phyloP scores from a whole-genome alignment of 92 coral and sea anemone species.

The Anthopleura xanthogrammica region DNA sequence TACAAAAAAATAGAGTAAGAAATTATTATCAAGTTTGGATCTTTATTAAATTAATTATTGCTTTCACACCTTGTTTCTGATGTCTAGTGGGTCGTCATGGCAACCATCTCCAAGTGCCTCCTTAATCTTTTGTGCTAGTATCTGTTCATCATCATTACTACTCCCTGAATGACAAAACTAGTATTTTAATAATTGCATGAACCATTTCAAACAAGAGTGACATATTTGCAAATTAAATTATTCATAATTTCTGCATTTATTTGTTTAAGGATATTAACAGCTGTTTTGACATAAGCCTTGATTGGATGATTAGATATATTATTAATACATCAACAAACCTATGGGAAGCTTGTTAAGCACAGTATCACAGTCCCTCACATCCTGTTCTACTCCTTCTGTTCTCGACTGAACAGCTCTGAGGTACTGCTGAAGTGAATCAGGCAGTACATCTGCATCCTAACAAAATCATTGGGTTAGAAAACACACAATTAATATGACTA shows the following conservation, averaged over 20 bases:
- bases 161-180: neutral
- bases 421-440: conserved; percentile 78
- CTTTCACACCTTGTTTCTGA: conserved; percentile 56
- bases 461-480: neutral
- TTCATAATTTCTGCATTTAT: neutral
- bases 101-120: conserved; percentile 76
- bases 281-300: neutral
- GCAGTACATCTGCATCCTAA: conserved; percentile 47
- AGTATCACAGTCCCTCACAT: conserved; percentile 72
- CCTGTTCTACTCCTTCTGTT: conserved; percentile 67
- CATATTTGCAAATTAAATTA: neutral
- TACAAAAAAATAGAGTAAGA: no score
- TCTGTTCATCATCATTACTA: conserved; percentile 43
- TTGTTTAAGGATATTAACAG: neutral
- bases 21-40: no score
- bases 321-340: conserved; percentile 31
- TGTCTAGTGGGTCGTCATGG: conserved; percentile 61
- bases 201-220: neutral
- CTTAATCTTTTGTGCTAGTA: conserved; percentile 56
- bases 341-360: conserved; percentile 36
- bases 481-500: neutral
- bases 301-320: neutral
- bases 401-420: conserved; percentile 79
- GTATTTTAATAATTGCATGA: neutral
- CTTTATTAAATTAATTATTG: neutral